phyloP scores from a whole-genome alignment of 2,797 vertebrate genomes.

The Potorous gilbertii region DNA sequence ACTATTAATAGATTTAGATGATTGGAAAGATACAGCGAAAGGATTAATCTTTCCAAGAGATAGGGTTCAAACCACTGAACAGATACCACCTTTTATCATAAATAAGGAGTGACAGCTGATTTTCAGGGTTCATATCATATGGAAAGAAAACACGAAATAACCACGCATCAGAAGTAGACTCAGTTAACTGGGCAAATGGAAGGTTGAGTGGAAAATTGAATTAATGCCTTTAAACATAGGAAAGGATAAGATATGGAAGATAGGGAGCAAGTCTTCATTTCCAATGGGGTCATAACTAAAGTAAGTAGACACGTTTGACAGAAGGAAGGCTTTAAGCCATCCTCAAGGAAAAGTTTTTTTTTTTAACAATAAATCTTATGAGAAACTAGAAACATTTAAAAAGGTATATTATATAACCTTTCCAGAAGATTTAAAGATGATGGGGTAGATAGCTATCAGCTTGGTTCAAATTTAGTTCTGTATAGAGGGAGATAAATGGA shows the following conservation, averaged over 20 bases:
- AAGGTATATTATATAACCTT: background rate
- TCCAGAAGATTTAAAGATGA: background rate
- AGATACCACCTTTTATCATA: slow-evolving; percentile 47
- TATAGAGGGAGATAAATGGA: background rate
- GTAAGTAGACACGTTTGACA: slow-evolving; percentile 17
- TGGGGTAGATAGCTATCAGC: background rate
- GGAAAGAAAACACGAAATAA: slow-evolving; percentile 27
- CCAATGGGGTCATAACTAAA: slow-evolving; percentile 6
- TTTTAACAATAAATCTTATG: background rate
- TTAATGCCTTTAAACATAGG: slow-evolving; percentile 36
- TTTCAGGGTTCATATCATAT: slow-evolving; percentile 45
- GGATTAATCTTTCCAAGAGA: slow-evolving; percentile 70
- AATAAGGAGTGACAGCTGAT: slow-evolving; percentile 37
- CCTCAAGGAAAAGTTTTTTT: background rate
- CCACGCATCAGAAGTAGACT: background rate
- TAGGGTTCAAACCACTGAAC: slow-evolving; percentile 42
- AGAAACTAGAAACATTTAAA: slow-evolving; percentile 9
- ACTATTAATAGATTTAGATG: slow-evolving; percentile 59
- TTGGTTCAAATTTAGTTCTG: background rate
- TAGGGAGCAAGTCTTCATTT: background rate
- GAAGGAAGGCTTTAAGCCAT: slow-evolving; percentile 52
- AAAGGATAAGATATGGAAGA: slow-evolving; percentile 14
- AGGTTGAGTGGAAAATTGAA: slow-evolving; percentile 36
- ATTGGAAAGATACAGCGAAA: slow-evolving; percentile 50
- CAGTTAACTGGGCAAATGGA: slow-evolving; percentile 7